Evolutionary conservation across 2,888 invertebrate species (phyloP), one percentile per base, ranked within the genome.

Genomic region (Allacma fusca): DNA sequence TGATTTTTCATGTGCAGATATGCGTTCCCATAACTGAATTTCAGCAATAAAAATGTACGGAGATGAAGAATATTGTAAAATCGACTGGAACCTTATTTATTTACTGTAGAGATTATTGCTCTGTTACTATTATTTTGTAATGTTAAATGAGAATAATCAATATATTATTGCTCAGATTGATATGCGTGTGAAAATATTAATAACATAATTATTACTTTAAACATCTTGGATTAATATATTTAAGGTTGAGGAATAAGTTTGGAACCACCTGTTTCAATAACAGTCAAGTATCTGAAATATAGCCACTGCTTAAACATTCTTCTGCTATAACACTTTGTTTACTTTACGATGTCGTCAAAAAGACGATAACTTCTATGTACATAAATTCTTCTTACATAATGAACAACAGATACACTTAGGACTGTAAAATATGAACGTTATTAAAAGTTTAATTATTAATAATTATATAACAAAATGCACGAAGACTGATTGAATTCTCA

Each of bases 401-500:
- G 50, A 50, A 50, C 50, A 50, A 50, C 50, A 50, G n/a, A 50
- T 50, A 16, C 50, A 50, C 50, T 50, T 50, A 50, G 16, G n/a
- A 50, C 19, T n/a, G 2, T 50, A 50, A 50, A 50, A 50, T 50
- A 16, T 50, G 5, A 50, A 50, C 50, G 16, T 50, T 50, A 19
- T 50, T 19, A 50, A 19, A 50, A 16, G 19, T 50, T 50, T 50
- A 19, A 50, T 19, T 9, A 50, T 2, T 62, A 62, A 62, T 26
- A 24, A 62, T 62, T 62, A 9, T 62, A 12, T 26, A 19, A 16
- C 24, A 28, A 68, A 68, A 68, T 68, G 40, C 29, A 68, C 40
- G 50, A 72, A 73, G 73, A 73, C 64, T 73, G 73, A 73, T 73
- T 73, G 73, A 40, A 29, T 73, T 73, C 71, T 71, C 73, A 73